Evolutionary conservation across 2,888 invertebrate species (phyloP), one percentile per base, ranked within the genome.

Genomic region (Drosophila falleni): DNA sequence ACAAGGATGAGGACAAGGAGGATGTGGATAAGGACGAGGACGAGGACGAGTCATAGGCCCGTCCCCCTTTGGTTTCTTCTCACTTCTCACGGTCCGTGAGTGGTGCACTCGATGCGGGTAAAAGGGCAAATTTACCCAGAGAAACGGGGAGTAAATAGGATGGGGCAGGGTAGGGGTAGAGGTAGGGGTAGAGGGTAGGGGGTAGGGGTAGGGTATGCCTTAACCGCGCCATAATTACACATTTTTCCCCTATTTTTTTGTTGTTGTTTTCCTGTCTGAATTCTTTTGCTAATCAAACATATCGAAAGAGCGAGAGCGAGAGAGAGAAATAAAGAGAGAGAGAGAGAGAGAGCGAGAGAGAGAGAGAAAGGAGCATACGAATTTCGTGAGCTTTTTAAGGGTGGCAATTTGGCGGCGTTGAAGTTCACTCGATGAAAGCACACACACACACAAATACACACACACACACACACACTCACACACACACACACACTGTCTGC

Each of bases 371-470:
- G 11, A 9, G 41, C 26, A 41, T 39, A 16, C 37, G 16, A 68
- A 41, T 42, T 68, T 51, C 42, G 62, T 65, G 8, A 70, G 74
- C 74, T 74, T 76, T 82, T 78, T 90, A 89, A 90, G 90, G 90
- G 90, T 89, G 90, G 90, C 78, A 89, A 89, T 89, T 89, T 90
- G 78, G 67, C 76, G 56, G 35, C 68, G 64, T 70, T 89, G 71
- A 85, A 80, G 90, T 83, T 89, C 74, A 77, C 81, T 80, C 74
- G 59, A 82, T 76, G 19, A 59, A 73, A 62, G 62, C 78, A 60
- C 63, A 69, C 74, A 53, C 67, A 60, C 58, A 59, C 55, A 60
- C 26, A 56, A n/a, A 39, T 26, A 10, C 39, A 39, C 39, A 6
- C 35, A 9, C 31, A 13, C 31, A 9, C 8, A 19, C 37, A 10